phyloP scores from a whole-genome alignment of 2,888 invertebrate genomes.

The Gandaritis pyraliata region DNA sequence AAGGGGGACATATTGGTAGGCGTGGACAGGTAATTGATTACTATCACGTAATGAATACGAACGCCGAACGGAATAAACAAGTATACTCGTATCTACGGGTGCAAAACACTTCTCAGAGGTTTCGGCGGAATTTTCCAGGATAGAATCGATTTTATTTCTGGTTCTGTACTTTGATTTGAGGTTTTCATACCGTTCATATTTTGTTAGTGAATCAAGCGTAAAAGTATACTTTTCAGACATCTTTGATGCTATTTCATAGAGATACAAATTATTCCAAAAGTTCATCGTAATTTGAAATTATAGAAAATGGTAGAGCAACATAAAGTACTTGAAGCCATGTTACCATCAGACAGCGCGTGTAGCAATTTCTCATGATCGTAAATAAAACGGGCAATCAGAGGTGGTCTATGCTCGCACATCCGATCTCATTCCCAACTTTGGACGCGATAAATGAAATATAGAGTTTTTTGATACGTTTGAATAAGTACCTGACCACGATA shows the following conservation, averaged over 20 bases:
- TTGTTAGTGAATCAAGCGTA: no score
- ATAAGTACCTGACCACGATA: slow-evolving; percentile 21
- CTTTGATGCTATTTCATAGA: not conserved
- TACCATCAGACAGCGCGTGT: slow-evolving; percentile 24
- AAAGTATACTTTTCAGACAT: no score
- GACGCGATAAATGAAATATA: slow-evolving; percentile 43
- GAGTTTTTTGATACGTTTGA: slow-evolving; percentile 49
- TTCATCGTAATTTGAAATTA: slow-evolving; percentile 6
- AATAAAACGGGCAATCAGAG: slow-evolving; percentile 34
- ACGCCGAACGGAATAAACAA: slow-evolving; percentile 24
- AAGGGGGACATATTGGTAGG: slow-evolving; percentile 6
- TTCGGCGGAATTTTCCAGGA: slow-evolving; percentile 10
- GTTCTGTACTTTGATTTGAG: not conserved
- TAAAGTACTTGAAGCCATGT: slow-evolving; percentile 27
- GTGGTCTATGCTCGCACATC: slow-evolving; percentile 31
- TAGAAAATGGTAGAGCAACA: slow-evolving; percentile 16
- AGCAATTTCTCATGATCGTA: slow-evolving; percentile 37
- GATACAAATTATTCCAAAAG: not conserved
- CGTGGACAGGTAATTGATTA: slow-evolving; percentile 30
- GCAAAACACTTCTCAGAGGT: slow-evolving; percentile 10
- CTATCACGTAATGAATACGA: slow-evolving; percentile 23
- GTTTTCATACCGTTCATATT: no score
- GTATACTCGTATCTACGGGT: slow-evolving; percentile 21
- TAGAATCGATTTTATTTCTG: slow-evolving; percentile 8
- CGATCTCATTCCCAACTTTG: slow-evolving; percentile 37